A percentile compares a stretch with the other conserved stretches of the same genome.
Evolutionary conservation across 2,888 invertebrate genomes (phyloP).

Genomic region (Rutpela maculata): DNA sequence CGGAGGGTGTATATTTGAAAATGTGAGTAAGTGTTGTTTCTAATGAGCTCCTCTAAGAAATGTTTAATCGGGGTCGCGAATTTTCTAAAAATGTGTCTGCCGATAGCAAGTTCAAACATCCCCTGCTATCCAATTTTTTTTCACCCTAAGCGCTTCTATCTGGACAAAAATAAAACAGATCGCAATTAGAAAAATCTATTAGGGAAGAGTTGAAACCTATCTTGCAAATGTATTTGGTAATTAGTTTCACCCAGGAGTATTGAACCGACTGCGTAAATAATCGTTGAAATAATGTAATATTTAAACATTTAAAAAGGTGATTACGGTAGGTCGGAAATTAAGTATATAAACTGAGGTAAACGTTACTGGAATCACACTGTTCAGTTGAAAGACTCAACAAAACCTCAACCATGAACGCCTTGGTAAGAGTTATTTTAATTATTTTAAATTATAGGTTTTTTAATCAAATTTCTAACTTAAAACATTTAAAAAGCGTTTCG

Average conservation of each 20-base stretch:
- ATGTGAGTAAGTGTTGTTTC: too few relatives aligned
- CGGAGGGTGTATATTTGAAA: too few relatives aligned
- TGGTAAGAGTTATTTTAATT: slow-evolving; percentile 53
- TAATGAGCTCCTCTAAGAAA: too few relatives aligned
- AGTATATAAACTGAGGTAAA: slow-evolving; percentile 62
- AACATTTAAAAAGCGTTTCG: too few relatives aligned
- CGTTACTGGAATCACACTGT: slow-evolving; percentile 55
- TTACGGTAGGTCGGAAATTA: slow-evolving; percentile 50
- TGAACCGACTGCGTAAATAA: background rate
- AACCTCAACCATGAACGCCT: slow-evolving; percentile 57
- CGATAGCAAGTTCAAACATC: too few relatives aligned
- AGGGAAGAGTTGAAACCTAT: background rate
- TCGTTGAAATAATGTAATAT: background rate
- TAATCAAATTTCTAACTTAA: too few relatives aligned
- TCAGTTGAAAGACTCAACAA: slow-evolving; percentile 45
- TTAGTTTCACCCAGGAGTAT: background rate
- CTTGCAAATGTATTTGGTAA: background rate
- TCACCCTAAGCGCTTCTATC: too few relatives aligned
- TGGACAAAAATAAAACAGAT: background rate
- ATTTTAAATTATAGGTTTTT: background rate
- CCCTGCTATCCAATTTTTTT: too few relatives aligned
- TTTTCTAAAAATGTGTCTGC: too few relatives aligned
- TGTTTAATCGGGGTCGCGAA: too few relatives aligned
- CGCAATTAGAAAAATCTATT: background rate
- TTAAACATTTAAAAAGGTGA: slow-evolving; percentile 5